Conservation (phyloP, 2,113 vertebrate genomes). For the Penelope pileata region DNA sequence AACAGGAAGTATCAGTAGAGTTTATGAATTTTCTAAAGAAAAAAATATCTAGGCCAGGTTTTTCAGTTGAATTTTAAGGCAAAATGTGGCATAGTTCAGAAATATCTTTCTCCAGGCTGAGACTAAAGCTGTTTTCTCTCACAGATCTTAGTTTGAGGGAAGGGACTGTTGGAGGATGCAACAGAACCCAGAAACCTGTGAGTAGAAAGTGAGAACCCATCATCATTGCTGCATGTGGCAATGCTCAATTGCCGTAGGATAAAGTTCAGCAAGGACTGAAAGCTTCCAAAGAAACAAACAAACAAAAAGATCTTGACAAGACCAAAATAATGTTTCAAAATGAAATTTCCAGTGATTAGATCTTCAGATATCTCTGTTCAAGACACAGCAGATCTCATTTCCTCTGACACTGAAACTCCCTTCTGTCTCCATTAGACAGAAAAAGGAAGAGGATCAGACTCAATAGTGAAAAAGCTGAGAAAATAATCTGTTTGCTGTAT, state of each 20-base stretch:
- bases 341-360: neutral
- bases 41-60: neutral
- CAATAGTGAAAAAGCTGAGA: neutral
- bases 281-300: neutral
- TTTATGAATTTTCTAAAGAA: neutral
- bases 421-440: neutral
- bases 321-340: neutral
- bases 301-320: neutral
- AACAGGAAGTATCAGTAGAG: accelerated
- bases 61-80: neutral
- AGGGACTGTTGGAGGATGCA: neutral
- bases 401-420: neutral
- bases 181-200: neutral
- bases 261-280: neutral
- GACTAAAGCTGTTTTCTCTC: neutral
- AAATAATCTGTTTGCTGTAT: accelerated
- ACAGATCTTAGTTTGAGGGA: neutral
- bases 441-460: neutral
- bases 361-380: neutral
- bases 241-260: neutral
- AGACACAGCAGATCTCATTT: neutral
- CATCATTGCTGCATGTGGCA: neutral
- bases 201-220: neutral
- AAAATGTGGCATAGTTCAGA: neutral
- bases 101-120: neutral